Conservation (phyloP, 2,888 invertebrate species). For the Sclerodermus sp. region DNA sequence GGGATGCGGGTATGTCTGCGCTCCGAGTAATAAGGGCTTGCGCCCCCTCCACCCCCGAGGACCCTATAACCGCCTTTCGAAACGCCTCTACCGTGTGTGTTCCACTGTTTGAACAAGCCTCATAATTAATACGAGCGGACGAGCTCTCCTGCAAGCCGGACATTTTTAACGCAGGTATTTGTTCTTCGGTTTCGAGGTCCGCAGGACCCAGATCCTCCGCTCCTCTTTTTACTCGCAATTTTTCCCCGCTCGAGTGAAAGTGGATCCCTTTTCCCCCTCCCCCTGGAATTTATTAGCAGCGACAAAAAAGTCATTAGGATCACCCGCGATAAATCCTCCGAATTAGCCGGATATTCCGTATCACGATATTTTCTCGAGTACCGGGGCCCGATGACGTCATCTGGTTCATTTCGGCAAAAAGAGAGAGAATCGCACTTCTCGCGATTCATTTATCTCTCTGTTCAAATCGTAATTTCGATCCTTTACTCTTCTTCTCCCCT, state of each 20-base stretch:
- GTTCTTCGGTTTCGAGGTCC: constrained; percentile 16
- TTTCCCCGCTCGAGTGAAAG: no score
- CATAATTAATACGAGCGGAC: constrained; percentile 55
- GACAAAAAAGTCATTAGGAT: not conserved
- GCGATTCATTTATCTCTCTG: no score
- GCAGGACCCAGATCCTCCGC: not conserved
- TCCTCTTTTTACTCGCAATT: not conserved
- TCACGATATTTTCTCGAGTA: no score
- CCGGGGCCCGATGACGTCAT: no score
- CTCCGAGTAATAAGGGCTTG: constrained; percentile 43
- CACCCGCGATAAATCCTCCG: not conserved
- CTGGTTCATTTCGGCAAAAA: no score
- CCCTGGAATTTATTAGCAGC: no score
- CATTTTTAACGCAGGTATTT: constrained; percentile 34
- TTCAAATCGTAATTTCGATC: no score
- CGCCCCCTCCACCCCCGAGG: constrained; percentile 16
- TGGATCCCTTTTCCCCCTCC: no score
- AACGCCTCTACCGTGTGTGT: constrained; percentile 21
- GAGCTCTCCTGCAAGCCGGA: constrained; percentile 16
- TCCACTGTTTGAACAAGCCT: constrained; percentile 54
- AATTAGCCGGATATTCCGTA: no score
- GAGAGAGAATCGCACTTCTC: no score
- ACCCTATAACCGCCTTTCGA: constrained; percentile 1
- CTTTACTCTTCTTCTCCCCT: no score
- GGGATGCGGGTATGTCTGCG: constrained; percentile 15